Base-by-base conservation (phyloP, 2,888 invertebrate species). In the Pollenia angustigena region DNA sequence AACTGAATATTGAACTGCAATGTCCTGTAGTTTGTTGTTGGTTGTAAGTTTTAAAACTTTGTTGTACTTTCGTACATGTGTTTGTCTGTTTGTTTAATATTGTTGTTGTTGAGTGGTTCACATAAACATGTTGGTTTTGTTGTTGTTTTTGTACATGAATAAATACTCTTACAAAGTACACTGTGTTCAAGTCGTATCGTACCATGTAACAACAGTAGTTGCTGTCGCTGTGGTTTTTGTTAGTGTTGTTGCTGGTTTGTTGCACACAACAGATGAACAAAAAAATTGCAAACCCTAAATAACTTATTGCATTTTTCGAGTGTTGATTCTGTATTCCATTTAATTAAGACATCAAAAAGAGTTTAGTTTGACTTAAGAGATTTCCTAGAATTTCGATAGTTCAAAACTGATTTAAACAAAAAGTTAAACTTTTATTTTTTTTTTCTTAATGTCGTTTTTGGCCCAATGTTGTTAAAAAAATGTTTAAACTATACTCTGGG, bases 321-420 rank as follows among this genome's bases (percentile, higher is more conserved):
- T 87, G 87, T 87, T 81, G 87, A 87, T 84, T 87, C 87, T 74
- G 84, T 78, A 87, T 87, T 87, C 85, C 81, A 88, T 89, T 89
- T 89, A 89, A 89, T 89, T 89, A 89, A 89, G 89, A 89, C 89
- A 89, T 89, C 89, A 89, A 89, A 89, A 89, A 87, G 87, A 87
- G 87, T 87, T 87, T 87, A 84, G 83, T 88, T 88, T 89, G 89
- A 88, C 88, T 88, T 85, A 81, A 88, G 78, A 88, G 89, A 89
- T 89, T 89, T 89, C 89, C 87, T 86, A 89, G 89, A 89, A 89
- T 88, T 89, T 88, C 87, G 85, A 88, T 88, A 88, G 85, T 88
- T 88, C 85, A 84, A 84, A 87, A 87, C 87, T 87, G 87, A 87
- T 87, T 87, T 87, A 81, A 87, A 84, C 52, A 79, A 84, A 84